These are phyloP conservation scores for Drosophila mojavensis DNA, from an alignment of 1,140 invertebrate genomes.

Conservation along the genomic window DNA sequence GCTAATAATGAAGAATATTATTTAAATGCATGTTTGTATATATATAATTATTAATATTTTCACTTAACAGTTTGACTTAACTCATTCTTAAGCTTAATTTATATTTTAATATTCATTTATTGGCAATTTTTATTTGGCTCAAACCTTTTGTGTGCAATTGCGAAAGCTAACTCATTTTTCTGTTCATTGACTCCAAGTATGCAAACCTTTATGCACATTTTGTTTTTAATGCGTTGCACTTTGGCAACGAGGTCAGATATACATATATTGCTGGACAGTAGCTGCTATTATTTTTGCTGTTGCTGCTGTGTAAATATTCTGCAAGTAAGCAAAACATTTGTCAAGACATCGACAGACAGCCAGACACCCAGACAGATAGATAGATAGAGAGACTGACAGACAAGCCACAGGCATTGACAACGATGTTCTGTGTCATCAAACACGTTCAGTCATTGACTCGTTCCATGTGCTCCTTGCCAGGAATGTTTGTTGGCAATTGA, in stretches of 20 bases:
- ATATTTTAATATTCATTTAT: no score
- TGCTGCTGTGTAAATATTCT: conserved; percentile 57
- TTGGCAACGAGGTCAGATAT: conserved; percentile 28
- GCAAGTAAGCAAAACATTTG: conserved; percentile 68
- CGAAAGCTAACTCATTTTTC: no score
- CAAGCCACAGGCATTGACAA: conserved; percentile 36
- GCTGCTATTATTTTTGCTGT: conserved; percentile 8
- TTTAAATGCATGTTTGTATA: no score
- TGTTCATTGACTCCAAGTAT: conserved; percentile 4
- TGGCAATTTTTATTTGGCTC: conserved; percentile 7
- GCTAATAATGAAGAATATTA: no score
- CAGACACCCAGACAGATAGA: no score
- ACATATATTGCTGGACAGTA: conserved; percentile 25
- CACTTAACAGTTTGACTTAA: no score
- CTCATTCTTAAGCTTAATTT: no score
- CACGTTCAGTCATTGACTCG: conserved; percentile 31
- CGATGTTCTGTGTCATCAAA: conserved; percentile 58
- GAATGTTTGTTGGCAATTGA: not conserved
- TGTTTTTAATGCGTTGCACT: conserved; percentile 63
- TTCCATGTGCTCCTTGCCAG: not conserved
- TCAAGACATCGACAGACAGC: conserved; percentile 24
- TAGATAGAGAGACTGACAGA: not conserved
- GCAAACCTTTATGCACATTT: conserved; percentile 41
- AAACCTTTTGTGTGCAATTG: conserved; percentile 34
- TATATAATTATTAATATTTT: no score